Base-by-base conservation (phyloP, 2,888 invertebrate species). In the Colletes collaris region DNA sequence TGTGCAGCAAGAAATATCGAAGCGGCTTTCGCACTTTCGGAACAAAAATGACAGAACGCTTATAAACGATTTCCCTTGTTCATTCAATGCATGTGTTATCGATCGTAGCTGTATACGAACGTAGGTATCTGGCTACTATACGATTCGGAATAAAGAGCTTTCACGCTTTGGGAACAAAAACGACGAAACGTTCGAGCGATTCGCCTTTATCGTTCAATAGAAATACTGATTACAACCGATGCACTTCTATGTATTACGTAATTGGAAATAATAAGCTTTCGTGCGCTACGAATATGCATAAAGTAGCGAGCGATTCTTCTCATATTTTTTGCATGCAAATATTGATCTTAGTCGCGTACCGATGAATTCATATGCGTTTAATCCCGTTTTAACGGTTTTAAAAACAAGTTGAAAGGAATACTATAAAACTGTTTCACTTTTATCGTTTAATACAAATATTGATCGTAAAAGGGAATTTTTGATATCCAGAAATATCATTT, bases 61-160 rank as follows among this genome's bases (percentile, higher is more conserved):
- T 60, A 50, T n/a, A 40, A 71, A 70, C 19, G 46, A 79, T 79
- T 72, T 79, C 19, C 53, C 27, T 67, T 49, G 50, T 27, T 27
- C 64, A 62, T 52, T 79, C 56, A 50, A 70, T 70, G 37, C 16
- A 35, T 2, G 56, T 67, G 55, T 66, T 66, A 79, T 79, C 52
- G 70, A 71, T 76, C 53, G 50, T 58, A 40, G 11, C 4, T n/a
- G 35, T 50, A 27, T 60, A 55, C 40, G 27, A 13, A 19, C 56
- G 52, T 16, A 16, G 16, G 16, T 58, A 60, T 56, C 44, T 62
- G 49, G 49, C 44, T n/a, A 8, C n/a, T 11, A 3, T 66, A 16
- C 7, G 27, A 66, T 66, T 72, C 49, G 16, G 37, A 62, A 60
- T 71, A 65, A 71, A 40, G 52, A 70, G 64, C 55, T 72, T 62